A percentile compares a stretch with the other conserved stretches of the same genome.
phyloP scores from a whole-genome alignment of 1,140 invertebrate species.

The Nasonia giraulti region DNA sequence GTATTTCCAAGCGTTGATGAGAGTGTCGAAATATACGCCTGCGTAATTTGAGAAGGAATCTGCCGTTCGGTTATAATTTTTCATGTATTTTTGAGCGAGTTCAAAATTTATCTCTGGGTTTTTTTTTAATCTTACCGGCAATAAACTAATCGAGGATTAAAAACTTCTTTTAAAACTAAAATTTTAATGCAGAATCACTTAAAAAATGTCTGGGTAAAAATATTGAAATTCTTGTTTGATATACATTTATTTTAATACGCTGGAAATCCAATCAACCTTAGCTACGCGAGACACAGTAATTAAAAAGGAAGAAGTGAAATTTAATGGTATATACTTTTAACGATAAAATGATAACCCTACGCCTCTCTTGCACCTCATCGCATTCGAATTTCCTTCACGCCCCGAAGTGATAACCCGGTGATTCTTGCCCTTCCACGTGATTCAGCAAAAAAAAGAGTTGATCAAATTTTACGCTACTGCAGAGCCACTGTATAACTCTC shows the following conservation, averaged over 20 bases:
- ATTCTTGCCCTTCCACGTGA: no score
- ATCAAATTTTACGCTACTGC: no score
- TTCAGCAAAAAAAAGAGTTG: no score
- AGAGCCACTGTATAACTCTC: no score
- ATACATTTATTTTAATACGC: neutral
- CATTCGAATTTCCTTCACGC: neutral
- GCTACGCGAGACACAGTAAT: no score
- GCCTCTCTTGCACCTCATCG: neutral
- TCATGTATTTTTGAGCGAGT: no score
- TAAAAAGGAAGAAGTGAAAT: neutral
- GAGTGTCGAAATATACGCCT: neutral
- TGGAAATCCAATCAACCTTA: neutral
- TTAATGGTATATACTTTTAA: conserved; percentile 1
- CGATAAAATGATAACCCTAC: neutral
- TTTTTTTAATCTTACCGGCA: no score
- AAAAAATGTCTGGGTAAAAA: neutral
- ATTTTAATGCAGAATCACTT: no score
- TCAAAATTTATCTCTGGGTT: no score
- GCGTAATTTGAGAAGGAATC: neutral
- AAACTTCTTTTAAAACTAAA: no score
- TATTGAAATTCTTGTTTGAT: neutral
- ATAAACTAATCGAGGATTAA: no score
- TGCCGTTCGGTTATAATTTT: neutral
- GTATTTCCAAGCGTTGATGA: neutral
- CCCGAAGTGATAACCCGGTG: neutral